phyloP scores from a whole-genome alignment of 2,113 vertebrate species.

The Nymphicus hollandicus region DNA sequence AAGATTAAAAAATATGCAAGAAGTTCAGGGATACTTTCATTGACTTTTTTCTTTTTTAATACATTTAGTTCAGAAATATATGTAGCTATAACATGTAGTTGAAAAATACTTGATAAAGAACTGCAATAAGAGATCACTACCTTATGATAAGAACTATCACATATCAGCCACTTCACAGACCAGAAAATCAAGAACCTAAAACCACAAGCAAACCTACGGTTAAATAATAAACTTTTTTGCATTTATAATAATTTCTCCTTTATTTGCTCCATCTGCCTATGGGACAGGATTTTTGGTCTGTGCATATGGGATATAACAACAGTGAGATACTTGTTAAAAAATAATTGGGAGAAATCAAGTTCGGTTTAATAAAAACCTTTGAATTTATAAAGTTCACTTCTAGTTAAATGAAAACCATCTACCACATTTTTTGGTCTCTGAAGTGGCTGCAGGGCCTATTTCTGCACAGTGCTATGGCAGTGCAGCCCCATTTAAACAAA shows the following conservation, averaged over 20 bases:
- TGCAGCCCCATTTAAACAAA: neutral
- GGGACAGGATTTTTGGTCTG: neutral
- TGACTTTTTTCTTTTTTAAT: neutral
- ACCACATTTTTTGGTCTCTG: neutral
- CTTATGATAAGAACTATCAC: neutral
- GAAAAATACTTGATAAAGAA: neutral
- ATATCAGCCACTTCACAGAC: neutral
- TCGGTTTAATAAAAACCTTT: neutral
- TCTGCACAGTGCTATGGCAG: rapidly evolving
- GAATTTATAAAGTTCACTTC: neutral
- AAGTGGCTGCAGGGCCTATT: neutral
- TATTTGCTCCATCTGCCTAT: neutral
- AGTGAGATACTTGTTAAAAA: neutral
- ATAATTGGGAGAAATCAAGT: neutral
- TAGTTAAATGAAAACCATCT: neutral
- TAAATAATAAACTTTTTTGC: neutral
- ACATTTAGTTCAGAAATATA: neutral
- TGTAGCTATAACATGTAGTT: neutral
- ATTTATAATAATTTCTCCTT: neutral
- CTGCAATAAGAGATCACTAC: neutral
- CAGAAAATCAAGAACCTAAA: neutral
- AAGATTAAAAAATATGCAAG: neutral
- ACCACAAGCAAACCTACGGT: neutral
- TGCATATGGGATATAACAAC: neutral
- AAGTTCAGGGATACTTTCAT: neutral